Evolutionary conservation across 1,140 invertebrate genomes (phyloP).

Genomic region (Pristionchus pacificus): DNA sequence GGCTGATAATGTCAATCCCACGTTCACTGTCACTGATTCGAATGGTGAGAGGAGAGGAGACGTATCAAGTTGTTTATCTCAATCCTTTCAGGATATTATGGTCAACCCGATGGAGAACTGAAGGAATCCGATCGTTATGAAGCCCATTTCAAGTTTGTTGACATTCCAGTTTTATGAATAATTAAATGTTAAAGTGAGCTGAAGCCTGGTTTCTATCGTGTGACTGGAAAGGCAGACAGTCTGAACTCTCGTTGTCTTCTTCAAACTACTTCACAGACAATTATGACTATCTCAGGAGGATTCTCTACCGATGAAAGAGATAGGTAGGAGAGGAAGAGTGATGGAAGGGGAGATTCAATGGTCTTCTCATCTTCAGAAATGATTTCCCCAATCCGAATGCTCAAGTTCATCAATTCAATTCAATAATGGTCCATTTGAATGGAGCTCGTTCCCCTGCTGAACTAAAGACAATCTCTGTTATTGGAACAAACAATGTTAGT

Average conservation of each 20-base stretch:
- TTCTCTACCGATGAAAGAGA: conserved; percentile 1
- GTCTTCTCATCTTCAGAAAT: neutral
- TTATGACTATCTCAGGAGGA: neutral
- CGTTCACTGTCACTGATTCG: conserved; percentile 8
- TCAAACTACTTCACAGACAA: neutral
- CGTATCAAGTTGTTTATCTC: neutral
- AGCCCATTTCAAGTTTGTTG: too few species aligned
- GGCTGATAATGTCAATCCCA: conserved; percentile 14
- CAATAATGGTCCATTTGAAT: conserved; percentile 15
- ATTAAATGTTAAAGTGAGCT: too few species aligned
- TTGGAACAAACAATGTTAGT: conserved; percentile 18
- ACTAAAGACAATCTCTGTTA: conserved; percentile 16
- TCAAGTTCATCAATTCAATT: neutral
- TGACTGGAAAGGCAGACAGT: neutral
- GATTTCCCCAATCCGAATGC: neutral
- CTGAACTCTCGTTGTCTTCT: neutral
- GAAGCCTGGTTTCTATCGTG: neutral
- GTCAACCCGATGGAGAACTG: neutral
- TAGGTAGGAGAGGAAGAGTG: neutral
- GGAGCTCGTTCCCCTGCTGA: conserved; percentile 10
- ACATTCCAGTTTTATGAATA: too few species aligned
- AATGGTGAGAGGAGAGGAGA: conserved; percentile 13
- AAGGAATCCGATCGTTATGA: neutral
- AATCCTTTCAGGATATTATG: neutral
- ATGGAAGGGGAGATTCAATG: too few species aligned